phyloP scores from a whole-genome alignment of 2,888 invertebrate species.

The Drosophila phalerata region DNA sequence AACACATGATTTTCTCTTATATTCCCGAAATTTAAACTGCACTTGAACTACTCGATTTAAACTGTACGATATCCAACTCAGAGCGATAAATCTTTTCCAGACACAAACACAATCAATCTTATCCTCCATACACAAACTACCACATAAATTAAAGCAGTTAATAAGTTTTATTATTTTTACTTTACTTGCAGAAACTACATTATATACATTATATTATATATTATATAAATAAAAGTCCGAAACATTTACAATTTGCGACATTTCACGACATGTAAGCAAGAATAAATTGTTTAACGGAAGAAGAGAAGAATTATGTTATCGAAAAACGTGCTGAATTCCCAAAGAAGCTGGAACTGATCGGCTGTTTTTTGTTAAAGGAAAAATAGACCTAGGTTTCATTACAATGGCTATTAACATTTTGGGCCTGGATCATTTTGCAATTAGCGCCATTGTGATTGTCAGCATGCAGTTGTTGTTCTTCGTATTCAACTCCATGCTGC shows the following conservation, averaged over 20 bases:
- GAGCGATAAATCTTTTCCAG: too few relatives aligned
- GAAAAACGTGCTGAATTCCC: background rate
- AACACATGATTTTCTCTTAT: too few relatives aligned
- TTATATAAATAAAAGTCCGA: background rate
- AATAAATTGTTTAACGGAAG: background rate
- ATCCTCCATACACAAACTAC: too few relatives aligned
- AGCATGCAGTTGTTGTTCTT: constrained; percentile 95
- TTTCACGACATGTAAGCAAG: background rate
- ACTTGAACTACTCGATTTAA: too few relatives aligned
- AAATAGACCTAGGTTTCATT: background rate
- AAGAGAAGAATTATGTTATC: background rate
- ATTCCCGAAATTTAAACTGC: too few relatives aligned
- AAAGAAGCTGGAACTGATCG: background rate
- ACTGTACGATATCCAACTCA: too few relatives aligned
- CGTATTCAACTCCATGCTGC: constrained; percentile 93
- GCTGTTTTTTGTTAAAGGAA: background rate
- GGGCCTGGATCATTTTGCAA: constrained; percentile 94
- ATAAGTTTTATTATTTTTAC: background rate
- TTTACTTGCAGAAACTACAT: background rate
- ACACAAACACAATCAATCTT: too few relatives aligned
- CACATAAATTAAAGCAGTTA: background rate
- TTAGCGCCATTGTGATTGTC: constrained; percentile 94
- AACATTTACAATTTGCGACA: background rate
- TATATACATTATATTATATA: background rate
- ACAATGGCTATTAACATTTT: constrained; percentile 87